Evolutionary conservation across 2,797 vertebrate genomes (phyloP), one percentile per base, ranked within the genome.

Genomic region (Sebastiscus tertius): DNA sequence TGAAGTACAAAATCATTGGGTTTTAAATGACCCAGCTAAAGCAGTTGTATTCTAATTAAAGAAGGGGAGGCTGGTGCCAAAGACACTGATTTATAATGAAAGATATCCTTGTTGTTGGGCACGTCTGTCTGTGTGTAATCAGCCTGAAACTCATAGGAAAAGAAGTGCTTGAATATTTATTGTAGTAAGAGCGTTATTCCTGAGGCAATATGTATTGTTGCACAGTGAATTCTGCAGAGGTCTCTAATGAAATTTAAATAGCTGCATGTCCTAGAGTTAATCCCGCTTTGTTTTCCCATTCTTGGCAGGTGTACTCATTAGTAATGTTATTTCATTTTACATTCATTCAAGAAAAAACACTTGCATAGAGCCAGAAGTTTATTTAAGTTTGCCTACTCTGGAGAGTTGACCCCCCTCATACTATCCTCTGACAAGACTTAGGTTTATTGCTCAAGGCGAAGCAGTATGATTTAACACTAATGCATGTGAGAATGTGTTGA

Each of bases 161-260:
- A 72, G 16, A 81, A 58, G 9, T 26, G 62, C 34, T 75, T 72
- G 33, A 34, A 59, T 87, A 66, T 87, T 89, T 84, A 76, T 72
- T 81, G 26, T 75, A 24, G 27, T 63, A 71, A 70, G 62, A 81
- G 82, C 60, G 75, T 84, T 62, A 69, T 70, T 79, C 64, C 88
- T 77, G 63, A 71, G 63, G 58, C 59, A 65, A 67, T 66, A 69
- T 61, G 26, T 59, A 85, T 52, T 69, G 73, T 84, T 65, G 56
- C 79, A 80, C 68, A 74, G 58, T 75, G 16, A 59, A 82, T 62
- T 79, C 80, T 81, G 81, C 75, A 72, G 67, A 81, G 82, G 86
- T 91, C 88, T 84, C 82, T 87, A 83, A 92, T 89, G 84, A 91
- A 90, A 90, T 92, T 84, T 65, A 83, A 82, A 90, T 79, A 84